Base-by-base conservation (phyloP, 53 echinoderm and acorn worm species). In the Holothuria leucospilota region DNA sequence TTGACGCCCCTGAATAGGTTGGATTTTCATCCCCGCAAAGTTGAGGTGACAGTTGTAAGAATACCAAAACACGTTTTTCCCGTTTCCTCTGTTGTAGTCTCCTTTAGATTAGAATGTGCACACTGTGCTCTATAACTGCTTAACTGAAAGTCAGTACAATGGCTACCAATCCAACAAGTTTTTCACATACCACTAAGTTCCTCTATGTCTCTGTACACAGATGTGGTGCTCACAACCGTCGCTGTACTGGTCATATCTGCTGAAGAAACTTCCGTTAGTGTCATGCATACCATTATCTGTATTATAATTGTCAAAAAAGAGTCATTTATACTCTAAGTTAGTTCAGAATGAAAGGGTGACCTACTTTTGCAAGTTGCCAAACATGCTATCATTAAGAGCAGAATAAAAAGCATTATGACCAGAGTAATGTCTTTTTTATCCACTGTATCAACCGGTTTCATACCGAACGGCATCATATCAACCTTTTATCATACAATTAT, bases 21-120 rank as follows among this genome's bases (percentile, higher is more conserved):
- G 69, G 39, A 69, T 69, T 29, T 69, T 69, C 69, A 69, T 69
- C 69, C 39, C 69, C 5, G 25, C 30, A 9, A 34, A 28, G 16
- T 39, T 5, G 18, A 69, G 2, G 20, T 69, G 13, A 20, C 69
- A 69, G 39, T 26, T n/a, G n/a, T 6, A 18, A 30, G 14, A 0
- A 10, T 39, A 21, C 14, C 34, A 69, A 20, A 69, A 38, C 15
- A 69, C 39, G 69, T 69, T 69, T 18, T 28, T 40, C 25, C 69
- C 69, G 2, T 69, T 69, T 34, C 69, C 69, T 69, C 69, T 40
- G 39, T 69, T 69, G 69, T 28, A 30, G 69, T 7, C 69, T 6
- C 69, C 69, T 69, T 69, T 40, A 69, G 20, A 40, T 69, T 69
- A 24, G 30, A 34, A 12, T 34, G 34, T 38, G 69, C 39, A 29